These are phyloP conservation scores for Drosophila macrospina DNA, from an alignment of 2,888 invertebrate species.

Conservation along the genomic window DNA sequence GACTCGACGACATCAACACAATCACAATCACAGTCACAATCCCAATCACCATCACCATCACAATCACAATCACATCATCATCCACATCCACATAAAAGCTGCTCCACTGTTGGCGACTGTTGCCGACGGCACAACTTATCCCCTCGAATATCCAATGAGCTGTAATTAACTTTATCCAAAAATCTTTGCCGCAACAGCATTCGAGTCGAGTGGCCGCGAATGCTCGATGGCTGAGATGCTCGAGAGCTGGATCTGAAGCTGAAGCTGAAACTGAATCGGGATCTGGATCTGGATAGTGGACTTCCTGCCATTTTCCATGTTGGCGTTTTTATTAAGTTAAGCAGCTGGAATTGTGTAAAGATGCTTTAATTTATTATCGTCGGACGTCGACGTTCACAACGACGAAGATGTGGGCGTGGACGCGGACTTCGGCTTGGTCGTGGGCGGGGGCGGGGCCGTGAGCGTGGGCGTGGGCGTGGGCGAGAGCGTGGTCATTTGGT, in stretches of 20 bases:
- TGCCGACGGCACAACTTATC: slow-evolving; percentile 43
- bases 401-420: slow-evolving; percentile 1
- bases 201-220: slow-evolving; percentile 26
- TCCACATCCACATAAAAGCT: background rate
- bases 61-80: slow-evolving; percentile 1
- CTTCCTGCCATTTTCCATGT: slow-evolving; percentile 25
- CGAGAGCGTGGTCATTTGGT: slow-evolving; percentile 56
- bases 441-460: slow-evolving; percentile 39
- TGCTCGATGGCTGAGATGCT: slow-evolving; percentile 37
- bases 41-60: too few species aligned
- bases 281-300: slow-evolving; percentile 1
- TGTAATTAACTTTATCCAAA: slow-evolving; percentile 83
- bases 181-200: slow-evolving; percentile 75
- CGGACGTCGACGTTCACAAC: slow-evolving; percentile 24
- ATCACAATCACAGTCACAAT: slow-evolving; percentile 3
- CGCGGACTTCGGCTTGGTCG: background rate
- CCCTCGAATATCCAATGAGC: slow-evolving; percentile 76
- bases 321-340: slow-evolving; percentile 78
- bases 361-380: slow-evolving; percentile 70
- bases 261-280: background rate
- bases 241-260: slow-evolving; percentile 28
- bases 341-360: slow-evolving; percentile 69
- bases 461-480: background rate
- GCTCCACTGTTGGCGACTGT: slow-evolving; percentile 28
- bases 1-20: slow-evolving; percentile 18